Evolutionary conservation across 2,113 vertebrate species (phyloP).

Genomic region (Sula dactylatra): DNA sequence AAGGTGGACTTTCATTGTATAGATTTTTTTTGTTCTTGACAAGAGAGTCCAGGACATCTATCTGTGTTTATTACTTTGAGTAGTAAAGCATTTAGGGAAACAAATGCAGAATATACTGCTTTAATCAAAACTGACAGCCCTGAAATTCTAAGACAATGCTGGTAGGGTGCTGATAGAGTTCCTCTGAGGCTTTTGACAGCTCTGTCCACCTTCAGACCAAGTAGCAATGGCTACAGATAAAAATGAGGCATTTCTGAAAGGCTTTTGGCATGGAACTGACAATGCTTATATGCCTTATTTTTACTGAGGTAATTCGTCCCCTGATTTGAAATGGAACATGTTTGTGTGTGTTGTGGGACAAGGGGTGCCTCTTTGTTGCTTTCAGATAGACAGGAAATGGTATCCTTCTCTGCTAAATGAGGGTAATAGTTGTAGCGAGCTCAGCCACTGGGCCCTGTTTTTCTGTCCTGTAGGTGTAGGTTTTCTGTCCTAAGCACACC

Average conservation of each 20-base stretch:
- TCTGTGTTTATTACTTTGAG: constrained; percentile 3
- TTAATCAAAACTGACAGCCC: neutral
- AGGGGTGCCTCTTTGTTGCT: neutral
- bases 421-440: neutral
- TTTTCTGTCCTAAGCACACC: neutral
- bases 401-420: neutral
- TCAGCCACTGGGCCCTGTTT: neutral
- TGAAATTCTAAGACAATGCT: neutral
- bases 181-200: neutral
- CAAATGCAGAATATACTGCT: neutral
- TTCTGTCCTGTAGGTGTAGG: neutral
- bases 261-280: neutral
- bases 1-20: neutral
- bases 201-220: neutral
- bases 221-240: neutral
- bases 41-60: neutral
- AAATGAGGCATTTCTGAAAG: neutral
- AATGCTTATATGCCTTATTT: rapidly evolving
- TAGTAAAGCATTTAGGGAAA: neutral
- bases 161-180: neutral
- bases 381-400: neutral
- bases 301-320: neutral
- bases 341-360: neutral
- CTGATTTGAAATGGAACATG: rapidly evolving
- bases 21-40: neutral